These are phyloP conservation scores for Troides oblongomaculatus DNA, from an alignment of 2,888 invertebrate genomes.

Conservation along the genomic window DNA sequence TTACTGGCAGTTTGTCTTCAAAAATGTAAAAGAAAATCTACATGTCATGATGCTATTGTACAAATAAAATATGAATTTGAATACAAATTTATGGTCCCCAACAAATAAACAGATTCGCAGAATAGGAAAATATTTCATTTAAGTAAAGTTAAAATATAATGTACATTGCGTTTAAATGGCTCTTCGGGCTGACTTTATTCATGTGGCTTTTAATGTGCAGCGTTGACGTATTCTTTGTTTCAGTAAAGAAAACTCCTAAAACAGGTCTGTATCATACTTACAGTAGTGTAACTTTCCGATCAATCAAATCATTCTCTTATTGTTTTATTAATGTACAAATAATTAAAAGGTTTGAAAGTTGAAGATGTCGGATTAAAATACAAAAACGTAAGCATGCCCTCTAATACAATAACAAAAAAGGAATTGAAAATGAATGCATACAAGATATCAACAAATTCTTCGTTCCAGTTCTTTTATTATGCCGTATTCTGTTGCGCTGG, in stretches of 20 bases:
- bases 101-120: slow-evolving; percentile 7
- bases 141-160: slow-evolving; percentile 39
- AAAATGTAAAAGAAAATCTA: slow-evolving; percentile 6
- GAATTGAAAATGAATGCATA: slow-evolving; percentile 7
- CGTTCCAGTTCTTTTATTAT: slow-evolving; percentile 41
- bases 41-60: slow-evolving; percentile 4
- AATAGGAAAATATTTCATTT: slow-evolving; percentile 24
- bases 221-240: slow-evolving; percentile 43
- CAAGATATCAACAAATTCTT: slow-evolving; percentile 15
- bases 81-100: slow-evolving; percentile 31
- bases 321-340: slow-evolving; percentile 19
- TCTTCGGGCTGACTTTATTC: slow-evolving; percentile 49
- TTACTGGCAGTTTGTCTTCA: slow-evolving; percentile 15
- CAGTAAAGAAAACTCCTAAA: slow-evolving; percentile 22
- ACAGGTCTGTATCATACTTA: slow-evolving; percentile 11
- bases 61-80: slow-evolving; percentile 22
- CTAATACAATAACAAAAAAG: slow-evolving; percentile 1
- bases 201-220: slow-evolving; percentile 65
- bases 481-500: slow-evolving; percentile 56
- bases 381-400: slow-evolving; percentile 12
- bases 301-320: not conserved
- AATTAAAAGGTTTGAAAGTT: slow-evolving; percentile 28
- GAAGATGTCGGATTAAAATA: slow-evolving; percentile 5
- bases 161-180: slow-evolving; percentile 74
- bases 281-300: not conserved